Percentiles rank a stretch among this genome's conserved stretches.
Conservation (phyloP, 2,888 invertebrate genomes). For the Drosophila mettleri region DNA sequence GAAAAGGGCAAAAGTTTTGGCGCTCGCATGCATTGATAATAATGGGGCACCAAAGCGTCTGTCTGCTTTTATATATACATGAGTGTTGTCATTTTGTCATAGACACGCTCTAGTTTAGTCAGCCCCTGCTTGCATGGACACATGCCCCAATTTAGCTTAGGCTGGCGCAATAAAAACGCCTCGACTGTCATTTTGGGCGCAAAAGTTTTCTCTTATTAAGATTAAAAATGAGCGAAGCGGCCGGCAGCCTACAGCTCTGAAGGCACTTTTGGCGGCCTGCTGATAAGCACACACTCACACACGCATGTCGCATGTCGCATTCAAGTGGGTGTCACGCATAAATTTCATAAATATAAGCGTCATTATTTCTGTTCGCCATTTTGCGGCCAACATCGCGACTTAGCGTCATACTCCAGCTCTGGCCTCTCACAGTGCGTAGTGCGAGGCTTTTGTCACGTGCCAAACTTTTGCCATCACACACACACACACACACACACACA, state of each 20-base stretch:
- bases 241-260: constrained; percentile 25
- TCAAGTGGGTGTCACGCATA: constrained; percentile 82
- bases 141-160: constrained; percentile 4
- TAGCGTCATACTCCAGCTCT: constrained; percentile 33
- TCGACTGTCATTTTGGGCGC: constrained; percentile 34
- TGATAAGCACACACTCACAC: constrained; percentile 62
- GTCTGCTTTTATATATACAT: background rate
- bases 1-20: constrained; percentile 59
- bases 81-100: constrained; percentile 41
- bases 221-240: constrained; percentile 72
- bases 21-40: constrained; percentile 57
- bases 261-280: constrained; percentile 61
- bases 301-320: constrained; percentile 28
- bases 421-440: background rate
- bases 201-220: constrained; percentile 77
- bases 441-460: constrained; percentile 75
- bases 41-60: background rate
- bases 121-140: background rate
- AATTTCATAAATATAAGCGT: constrained; percentile 81
- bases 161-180: constrained; percentile 56
- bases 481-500: constrained; percentile 22
- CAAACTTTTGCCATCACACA: constrained; percentile 59
- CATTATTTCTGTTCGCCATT: constrained; percentile 75
- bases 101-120: constrained; percentile 42
- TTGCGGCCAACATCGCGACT: constrained; percentile 69